Evolutionary conservation across 2,888 invertebrate species (phyloP), one percentile per base, ranked within the genome.

Genomic region (Psylliodes chrysocephalus): DNA sequence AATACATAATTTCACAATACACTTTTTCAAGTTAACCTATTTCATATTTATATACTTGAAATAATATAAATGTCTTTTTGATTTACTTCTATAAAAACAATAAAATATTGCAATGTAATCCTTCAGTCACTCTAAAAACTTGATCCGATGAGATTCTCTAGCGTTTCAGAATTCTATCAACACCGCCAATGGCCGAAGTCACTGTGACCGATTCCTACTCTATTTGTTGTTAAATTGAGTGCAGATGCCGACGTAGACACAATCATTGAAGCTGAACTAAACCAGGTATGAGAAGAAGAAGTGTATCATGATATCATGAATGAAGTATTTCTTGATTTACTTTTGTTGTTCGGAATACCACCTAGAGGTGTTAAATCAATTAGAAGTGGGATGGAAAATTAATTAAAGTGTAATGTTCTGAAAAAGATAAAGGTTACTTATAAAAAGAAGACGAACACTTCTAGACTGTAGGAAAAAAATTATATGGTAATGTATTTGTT

Each of bases 141-240:
- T 3, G 14, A 14, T 46, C n/a, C 15, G 25, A n/a, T 46, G 7
- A 22, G 46, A 46, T 22, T 12, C 17, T 15, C 10, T 17, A 19
- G 2, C 22, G n/a, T n/a, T 22, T 46, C 46, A 3, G 19, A 46
- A 44, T 12, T 44, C 17, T 25, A 46, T 1, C 8, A 19, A 25
- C 14, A 49, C 12, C 30, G 28, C 28, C 30, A 49, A 8, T 49
- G 47, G 12, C 28, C 2, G 6, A 15, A 15, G 47, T 49, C 47
- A 28, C 17, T 54, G 54, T 54, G 54, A 40, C 54, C 15, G 54
- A 54, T 54, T 28, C 15, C 8, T 22, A 28, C 14, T 28, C 28
- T 15, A 49, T 49, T 49, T 25, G n/a, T 14, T 28, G 14, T 12
- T 35, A 12, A 35, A 35, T 35, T 35, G 35, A 35, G 12, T 35